Evolutionary conservation across 2,888 invertebrate genomes (phyloP).

Genomic region (Platerodrilus igneus): DNA sequence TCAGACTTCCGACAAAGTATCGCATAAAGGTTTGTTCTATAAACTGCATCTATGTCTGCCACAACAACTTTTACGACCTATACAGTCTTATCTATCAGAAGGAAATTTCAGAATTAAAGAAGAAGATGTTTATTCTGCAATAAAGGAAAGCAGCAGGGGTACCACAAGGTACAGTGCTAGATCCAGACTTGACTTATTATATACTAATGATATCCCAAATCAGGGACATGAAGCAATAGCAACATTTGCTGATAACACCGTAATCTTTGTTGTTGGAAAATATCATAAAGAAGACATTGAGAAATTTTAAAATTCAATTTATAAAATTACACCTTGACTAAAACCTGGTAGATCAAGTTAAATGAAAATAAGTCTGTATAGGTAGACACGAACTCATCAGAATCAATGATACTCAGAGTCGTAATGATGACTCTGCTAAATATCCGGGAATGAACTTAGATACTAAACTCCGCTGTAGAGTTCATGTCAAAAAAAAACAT

Average conservation of each 20-base stretch:
- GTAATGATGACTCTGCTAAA: slow-evolving; percentile 12
- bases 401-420: slow-evolving; percentile 15
- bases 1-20: not conserved
- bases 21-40: not conserved
- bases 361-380: slow-evolving; percentile 24
- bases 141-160: not conserved
- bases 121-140: not conserved
- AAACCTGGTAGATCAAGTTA: slow-evolving; percentile 22
- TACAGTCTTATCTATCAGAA: not conserved
- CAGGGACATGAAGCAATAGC: slow-evolving; percentile 3
- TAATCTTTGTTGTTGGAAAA: slow-evolving; percentile 1
- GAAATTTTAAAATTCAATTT: slow-evolving; percentile 8
- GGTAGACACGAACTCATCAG: slow-evolving; percentile 25
- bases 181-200: not conserved
- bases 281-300: slow-evolving; percentile 1
- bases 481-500: slow-evolving; percentile 12
- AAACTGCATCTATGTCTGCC: not conserved
- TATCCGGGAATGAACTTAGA: slow-evolving; percentile 10
- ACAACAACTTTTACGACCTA: not conserved
- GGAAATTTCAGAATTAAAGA: not conserved
- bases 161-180: not conserved
- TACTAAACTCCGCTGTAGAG: slow-evolving; percentile 9
- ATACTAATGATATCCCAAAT: slow-evolving; percentile 3
- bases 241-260: slow-evolving; percentile 15
- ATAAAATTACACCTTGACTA: slow-evolving; percentile 15